These are phyloP conservation scores for Hyppa rectilinea DNA, from an alignment of 2,888 invertebrate species.

Conservation along the genomic window DNA sequence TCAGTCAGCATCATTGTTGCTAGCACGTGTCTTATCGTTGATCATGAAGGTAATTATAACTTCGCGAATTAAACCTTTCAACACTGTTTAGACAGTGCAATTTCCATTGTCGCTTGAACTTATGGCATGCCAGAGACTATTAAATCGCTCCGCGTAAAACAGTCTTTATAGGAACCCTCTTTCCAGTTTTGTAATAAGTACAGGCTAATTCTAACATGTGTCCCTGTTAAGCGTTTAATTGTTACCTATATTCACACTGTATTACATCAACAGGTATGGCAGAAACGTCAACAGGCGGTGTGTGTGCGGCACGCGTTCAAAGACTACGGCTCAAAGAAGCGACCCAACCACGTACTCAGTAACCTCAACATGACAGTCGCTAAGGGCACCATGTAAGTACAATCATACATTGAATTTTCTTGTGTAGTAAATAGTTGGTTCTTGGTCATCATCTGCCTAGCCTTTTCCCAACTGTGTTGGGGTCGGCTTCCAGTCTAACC, in stretches of 20 bases:
- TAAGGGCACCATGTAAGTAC: slow-evolving; percentile 98
- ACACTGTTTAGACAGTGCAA: neutral
- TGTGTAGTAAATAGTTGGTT: neutral
- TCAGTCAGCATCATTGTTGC: slow-evolving; percentile 7
- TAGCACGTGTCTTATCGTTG: slow-evolving; percentile 14
- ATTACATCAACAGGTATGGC: slow-evolving; percentile 89
- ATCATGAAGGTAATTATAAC: neutral
- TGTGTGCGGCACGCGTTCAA: slow-evolving; percentile 97
- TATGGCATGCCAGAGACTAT: neutral
- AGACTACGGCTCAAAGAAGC: slow-evolving; percentile 96
- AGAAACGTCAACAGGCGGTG: slow-evolving; percentile 95
- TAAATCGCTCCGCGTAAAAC: too few species aligned
- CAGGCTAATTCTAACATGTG: neutral
- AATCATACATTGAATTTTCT: neutral
- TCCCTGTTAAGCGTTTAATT: neutral
- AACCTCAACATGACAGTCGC: slow-evolving; percentile 98
- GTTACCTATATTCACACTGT: neutral
- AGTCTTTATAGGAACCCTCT: neutral
- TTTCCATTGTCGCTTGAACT: neutral
- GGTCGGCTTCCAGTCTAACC: too few species aligned
- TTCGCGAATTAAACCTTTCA: neutral
- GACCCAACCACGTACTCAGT: slow-evolving; percentile 96
- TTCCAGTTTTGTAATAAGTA: neutral
- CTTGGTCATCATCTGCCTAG: too few species aligned
- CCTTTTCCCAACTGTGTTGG: too few species aligned